Evolutionary conservation across 2,888 invertebrate genomes (phyloP).

Genomic region (Lithophane leautieri): DNA sequence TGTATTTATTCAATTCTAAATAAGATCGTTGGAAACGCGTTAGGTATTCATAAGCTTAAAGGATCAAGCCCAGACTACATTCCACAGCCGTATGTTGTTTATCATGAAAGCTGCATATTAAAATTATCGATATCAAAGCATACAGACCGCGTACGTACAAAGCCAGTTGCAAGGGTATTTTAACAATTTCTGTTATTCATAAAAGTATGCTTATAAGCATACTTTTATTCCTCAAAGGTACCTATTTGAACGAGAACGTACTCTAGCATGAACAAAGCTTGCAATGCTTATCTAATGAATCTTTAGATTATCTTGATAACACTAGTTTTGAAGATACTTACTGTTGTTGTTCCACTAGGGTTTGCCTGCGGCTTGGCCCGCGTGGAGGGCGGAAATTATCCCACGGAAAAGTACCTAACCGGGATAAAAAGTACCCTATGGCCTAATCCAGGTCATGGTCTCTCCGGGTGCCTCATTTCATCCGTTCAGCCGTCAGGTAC

Average conservation of each 20-base stretch:
- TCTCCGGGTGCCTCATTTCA: background rate
- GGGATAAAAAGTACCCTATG: background rate
- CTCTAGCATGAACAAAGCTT: background rate
- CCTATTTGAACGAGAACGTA: background rate
- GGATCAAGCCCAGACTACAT: slow-evolving; percentile 54
- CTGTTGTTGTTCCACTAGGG: background rate
- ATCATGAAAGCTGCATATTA: slow-evolving; percentile 53
- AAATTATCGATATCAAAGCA: slow-evolving; percentile 56
- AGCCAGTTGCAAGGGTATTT: slow-evolving; percentile 19
- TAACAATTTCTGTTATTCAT: background rate
- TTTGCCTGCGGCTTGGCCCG: background rate
- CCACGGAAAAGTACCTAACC: background rate
- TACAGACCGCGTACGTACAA: slow-evolving; percentile 33
- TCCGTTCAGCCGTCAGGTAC: background rate
- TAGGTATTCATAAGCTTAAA: slow-evolving; percentile 55
- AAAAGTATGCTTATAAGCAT: background rate
- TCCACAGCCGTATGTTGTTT: slow-evolving; percentile 54
- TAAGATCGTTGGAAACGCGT: slow-evolving; percentile 40
- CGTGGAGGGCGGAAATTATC: background rate
- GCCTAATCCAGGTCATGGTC: background rate
- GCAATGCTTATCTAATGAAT: background rate
- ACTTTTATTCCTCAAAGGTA: too few relatives aligned
- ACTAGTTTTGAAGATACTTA: background rate
- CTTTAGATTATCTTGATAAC: background rate
- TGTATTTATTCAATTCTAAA: slow-evolving; percentile 48